A percentile compares a stretch with the other conserved stretches of the same genome.
These are phyloP conservation scores for Agrochola litura DNA, from an alignment of 2,888 invertebrate genomes.

Conservation along the genomic window DNA sequence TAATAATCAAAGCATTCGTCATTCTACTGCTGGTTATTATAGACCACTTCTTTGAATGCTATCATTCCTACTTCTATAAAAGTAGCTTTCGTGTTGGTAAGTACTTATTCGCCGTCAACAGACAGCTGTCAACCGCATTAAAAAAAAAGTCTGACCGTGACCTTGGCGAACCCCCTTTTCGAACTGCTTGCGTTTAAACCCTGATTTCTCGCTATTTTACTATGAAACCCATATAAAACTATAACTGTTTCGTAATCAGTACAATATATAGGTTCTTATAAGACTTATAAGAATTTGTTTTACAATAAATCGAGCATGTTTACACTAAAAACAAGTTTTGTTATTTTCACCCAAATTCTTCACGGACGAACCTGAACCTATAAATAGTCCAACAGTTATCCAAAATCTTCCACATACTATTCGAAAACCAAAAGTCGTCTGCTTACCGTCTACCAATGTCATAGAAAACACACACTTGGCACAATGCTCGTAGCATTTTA, in stretches of 20 bases:
- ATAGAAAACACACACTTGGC: constrained; percentile 57
- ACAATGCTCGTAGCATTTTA: constrained; percentile 50
- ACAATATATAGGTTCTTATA: no score
- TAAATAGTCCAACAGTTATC: neutral
- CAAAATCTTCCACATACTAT: constrained; percentile 3
- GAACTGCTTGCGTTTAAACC: no score
- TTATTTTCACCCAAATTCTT: neutral
- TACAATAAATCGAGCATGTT: no score
- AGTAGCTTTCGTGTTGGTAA: neutral
- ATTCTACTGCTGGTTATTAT: neutral
- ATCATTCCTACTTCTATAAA: neutral
- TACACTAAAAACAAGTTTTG: no score
- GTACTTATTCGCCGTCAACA: neutral
- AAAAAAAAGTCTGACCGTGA: no score
- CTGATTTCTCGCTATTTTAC: no score
- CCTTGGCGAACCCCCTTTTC: no score
- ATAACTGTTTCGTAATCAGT: no score
- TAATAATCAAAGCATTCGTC: neutral
- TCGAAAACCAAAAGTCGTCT: constrained; percentile 46
- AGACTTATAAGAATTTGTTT: no score
- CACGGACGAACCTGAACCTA: neutral
- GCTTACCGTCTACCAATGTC: constrained; percentile 51
- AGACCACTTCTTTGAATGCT: neutral
- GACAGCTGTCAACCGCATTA: no score
- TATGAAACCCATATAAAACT: no score